Base-by-base conservation (phyloP, 2,888 invertebrate species). In the Trissolcus japonicus region DNA sequence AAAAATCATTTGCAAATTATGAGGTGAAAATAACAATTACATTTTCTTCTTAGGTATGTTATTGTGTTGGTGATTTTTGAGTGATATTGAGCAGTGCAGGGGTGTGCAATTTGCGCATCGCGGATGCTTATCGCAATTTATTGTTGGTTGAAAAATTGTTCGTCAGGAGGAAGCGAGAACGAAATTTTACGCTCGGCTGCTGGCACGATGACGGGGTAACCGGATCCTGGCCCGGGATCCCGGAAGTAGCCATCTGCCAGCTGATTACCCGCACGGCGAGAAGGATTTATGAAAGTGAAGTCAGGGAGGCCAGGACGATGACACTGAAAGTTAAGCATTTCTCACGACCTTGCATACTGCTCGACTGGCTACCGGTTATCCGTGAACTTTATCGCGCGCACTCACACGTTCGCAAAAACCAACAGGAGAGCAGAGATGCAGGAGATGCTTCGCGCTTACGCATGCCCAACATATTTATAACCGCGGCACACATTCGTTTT, bases 271-370 rank as follows among this genome's bases (percentile, higher is more conserved):
- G 69, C 63, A 41, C 71, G 43, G 53, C 53, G 48, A 57, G 72
- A 62, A 67, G 60, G 76, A 80, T 80, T 78, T 74, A 78, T 74
- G 79, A 79, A 80, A 80, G 79, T 80, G 79, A 78, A 78, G 78
- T 59, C 75, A 67, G 72, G 71, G 41, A 73, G 78, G 79, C 74
- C 76, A 79, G 80, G 80, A 74, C 80, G 79, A 81, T 81, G 80
- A 81, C 79, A 81, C 79, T 66, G 79, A 82, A 80, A 82, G 82
- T 80, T 81, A 80, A 82, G 79, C 78, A 79, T 80, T 82, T 83
- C 83, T 82, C 83, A 83, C 82, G 83, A 82, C 83, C 83, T 83
- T 83, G 83, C 71, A 73, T 74, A 73, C 67, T 76, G 75, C 73
- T 77, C 66, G 75, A 77, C 67, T 73, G 72, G 78, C 78, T 80